A percentile compares a stretch with the other conserved stretches of the same genome.
phyloP scores from a whole-genome alignment of 2,888 invertebrate genomes.

The Odontothrips loti region DNA sequence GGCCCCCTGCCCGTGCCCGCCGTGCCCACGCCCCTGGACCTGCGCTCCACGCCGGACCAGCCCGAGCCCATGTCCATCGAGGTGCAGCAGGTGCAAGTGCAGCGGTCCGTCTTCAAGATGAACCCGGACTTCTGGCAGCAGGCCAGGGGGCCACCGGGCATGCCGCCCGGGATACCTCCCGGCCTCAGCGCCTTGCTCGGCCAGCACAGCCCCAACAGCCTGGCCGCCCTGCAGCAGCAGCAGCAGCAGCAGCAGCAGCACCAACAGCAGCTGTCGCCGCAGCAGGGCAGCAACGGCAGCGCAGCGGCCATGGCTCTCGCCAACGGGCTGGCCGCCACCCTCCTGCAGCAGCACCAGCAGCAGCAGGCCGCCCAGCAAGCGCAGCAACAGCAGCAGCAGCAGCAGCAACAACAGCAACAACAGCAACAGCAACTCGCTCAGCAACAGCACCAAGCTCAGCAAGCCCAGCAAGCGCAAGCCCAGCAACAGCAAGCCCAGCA shows the following conservation, averaged over 20 bases:
- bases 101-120: conserved; percentile 45
- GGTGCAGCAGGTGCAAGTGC: conserved; percentile 41
- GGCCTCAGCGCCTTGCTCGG: conserved; percentile 4
- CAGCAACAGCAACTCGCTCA: neutral
- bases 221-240: conserved; percentile 40
- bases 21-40: neutral
- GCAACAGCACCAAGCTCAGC: neutral
- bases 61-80: neutral
- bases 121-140: conserved; percentile 48
- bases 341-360: conserved; percentile 39
- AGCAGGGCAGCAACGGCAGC: conserved; percentile 10
- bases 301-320: neutral
- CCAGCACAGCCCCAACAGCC: conserved; percentile 6
- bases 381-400: neutral
- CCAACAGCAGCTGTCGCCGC: conserved; percentile 41
- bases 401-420: neutral
- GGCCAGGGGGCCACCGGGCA: conserved; percentile 45
- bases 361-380: conserved; percentile 29
- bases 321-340: conserved; percentile 31
- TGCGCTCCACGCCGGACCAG: conserved; percentile 14
- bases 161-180: neutral
- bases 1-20: neutral
- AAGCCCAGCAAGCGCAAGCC: neutral
- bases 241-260: conserved; percentile 46
- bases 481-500: neutral